These are phyloP conservation scores for Raja brachyura DNA, from an alignment of 2,113 vertebrate species.

Conservation along the genomic window DNA sequence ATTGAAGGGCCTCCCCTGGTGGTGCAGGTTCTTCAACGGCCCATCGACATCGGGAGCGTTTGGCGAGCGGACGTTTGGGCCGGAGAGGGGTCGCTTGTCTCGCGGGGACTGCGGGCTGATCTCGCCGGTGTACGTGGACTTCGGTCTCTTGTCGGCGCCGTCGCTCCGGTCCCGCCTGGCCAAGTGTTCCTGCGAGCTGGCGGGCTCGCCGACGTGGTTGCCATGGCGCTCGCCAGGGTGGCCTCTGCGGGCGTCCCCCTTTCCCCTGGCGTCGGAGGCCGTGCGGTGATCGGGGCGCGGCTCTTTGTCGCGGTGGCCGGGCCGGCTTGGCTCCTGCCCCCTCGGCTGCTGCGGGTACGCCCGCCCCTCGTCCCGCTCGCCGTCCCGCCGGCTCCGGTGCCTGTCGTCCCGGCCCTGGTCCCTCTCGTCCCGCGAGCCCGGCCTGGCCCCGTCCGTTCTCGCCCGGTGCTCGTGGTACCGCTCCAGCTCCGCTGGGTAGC, in stretches of 20 bases:
- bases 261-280: slow-evolving; percentile 18
- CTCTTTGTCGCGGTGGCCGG: slow-evolving; percentile 33
- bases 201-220: background rate
- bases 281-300: slow-evolving; percentile 42
- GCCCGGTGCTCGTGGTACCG: slow-evolving; percentile 39
- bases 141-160: slow-evolving; percentile 66
- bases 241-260: slow-evolving; percentile 39
- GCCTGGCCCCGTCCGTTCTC: slow-evolving; percentile 39
- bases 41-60: slow-evolving; percentile 60
- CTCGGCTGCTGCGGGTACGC: slow-evolving; percentile 62
- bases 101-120: slow-evolving; percentile 66
- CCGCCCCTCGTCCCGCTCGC: slow-evolving; percentile 45
- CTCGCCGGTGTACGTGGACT: slow-evolving; percentile 62
- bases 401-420: slow-evolving; percentile 41
- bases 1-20: slow-evolving; percentile 75
- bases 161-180: slow-evolving; percentile 54
- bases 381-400: slow-evolving; percentile 38
- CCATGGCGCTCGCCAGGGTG: slow-evolving; percentile 37
- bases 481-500: slow-evolving; percentile 41
- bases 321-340: slow-evolving; percentile 60
- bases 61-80: slow-evolving; percentile 74
- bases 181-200: slow-evolving; percentile 52
- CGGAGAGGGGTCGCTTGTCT: slow-evolving; percentile 82
- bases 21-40: slow-evolving; percentile 64
- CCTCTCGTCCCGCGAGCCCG: slow-evolving; percentile 16